Percentiles rank a stretch among this genome's conserved stretches.
Evolutionary conservation across 1,140 invertebrate species (phyloP).

Genomic region (Zaprionus inermis): DNA sequence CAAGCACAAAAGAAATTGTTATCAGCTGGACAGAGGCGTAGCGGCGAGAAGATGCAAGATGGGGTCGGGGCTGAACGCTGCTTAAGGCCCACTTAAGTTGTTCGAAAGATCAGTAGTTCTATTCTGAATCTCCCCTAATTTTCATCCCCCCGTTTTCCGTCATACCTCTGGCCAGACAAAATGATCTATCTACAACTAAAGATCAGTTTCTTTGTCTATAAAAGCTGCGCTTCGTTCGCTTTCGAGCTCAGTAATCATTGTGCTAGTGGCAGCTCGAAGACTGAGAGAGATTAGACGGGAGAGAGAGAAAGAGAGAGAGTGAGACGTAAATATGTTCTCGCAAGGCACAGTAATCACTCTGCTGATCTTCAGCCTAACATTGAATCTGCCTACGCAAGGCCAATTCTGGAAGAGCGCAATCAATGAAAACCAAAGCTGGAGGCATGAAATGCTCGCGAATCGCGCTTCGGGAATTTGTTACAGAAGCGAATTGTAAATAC

Average conservation of each 20-base stretch:
- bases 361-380: constrained; percentile 40
- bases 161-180: constrained; percentile 15
- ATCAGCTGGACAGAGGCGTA: constrained; percentile 21
- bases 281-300: neutral
- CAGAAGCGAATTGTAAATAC: constrained; percentile 27
- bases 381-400: constrained; percentile 17
- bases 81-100: neutral
- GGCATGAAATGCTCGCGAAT: constrained; percentile 34
- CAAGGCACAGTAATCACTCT: constrained; percentile 25
- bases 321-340: constrained; percentile 12
- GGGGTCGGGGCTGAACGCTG: neutral
- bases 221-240: constrained; percentile 16
- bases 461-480: constrained; percentile 60
- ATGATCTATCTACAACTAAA: constrained; percentile 31
- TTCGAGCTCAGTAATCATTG: constrained; percentile 31
- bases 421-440: constrained; percentile 31
- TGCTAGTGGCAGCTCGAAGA: constrained; percentile 3
- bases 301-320: constrained; percentile 6
- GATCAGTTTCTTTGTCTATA: constrained; percentile 51
- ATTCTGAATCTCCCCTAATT: neutral
- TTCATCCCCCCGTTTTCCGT: neutral
- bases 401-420: constrained; percentile 54
- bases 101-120: neutral
- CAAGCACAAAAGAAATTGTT: constrained; percentile 41
- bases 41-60: neutral